Percentiles rank a stretch among this genome's conserved stretches.
phyloP scores from a whole-genome alignment of 2,797 vertebrate species.

The Taeniopygia guttata region DNA sequence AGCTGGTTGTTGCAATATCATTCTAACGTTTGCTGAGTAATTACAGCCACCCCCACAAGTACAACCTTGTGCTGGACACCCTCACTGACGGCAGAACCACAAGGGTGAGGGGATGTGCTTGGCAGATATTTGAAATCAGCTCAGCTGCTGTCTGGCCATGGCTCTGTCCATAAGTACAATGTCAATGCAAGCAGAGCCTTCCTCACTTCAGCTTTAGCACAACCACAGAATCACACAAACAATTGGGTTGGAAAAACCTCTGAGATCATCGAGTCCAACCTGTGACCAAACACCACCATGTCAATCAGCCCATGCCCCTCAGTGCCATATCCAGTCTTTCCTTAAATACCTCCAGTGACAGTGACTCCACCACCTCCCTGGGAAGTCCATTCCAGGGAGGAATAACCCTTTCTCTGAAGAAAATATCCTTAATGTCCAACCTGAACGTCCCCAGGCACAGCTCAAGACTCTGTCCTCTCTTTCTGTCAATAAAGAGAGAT shows the following conservation, averaged over 20 bases:
- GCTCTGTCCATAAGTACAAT: not conserved
- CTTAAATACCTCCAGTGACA: not conserved
- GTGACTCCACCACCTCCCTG: not conserved
- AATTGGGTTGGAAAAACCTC: not conserved
- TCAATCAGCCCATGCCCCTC: not conserved
- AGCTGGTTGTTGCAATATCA: not conserved
- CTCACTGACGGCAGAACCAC: not conserved
- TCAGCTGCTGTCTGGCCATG: not conserved
- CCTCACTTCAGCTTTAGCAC: not conserved
- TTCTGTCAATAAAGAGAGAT: not conserved
- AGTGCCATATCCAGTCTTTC: not conserved
- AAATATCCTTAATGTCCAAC: not conserved
- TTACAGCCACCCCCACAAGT: not conserved
- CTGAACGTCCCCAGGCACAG: not conserved
- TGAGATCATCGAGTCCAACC: not conserved
- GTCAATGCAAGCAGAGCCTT: not conserved
- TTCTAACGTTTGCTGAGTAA: not conserved
- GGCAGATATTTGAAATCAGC: not conserved
- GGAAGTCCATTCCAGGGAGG: not conserved
- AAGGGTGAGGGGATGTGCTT: not conserved
- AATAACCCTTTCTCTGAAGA: not conserved
- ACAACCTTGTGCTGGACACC: not conserved
- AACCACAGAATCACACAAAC: not conserved
- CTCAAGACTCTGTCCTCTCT: not conserved
- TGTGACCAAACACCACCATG: fast-evolving